phyloP scores from a whole-genome alignment of 2,888 invertebrate species.

The Schrankia costaestrigalis region DNA sequence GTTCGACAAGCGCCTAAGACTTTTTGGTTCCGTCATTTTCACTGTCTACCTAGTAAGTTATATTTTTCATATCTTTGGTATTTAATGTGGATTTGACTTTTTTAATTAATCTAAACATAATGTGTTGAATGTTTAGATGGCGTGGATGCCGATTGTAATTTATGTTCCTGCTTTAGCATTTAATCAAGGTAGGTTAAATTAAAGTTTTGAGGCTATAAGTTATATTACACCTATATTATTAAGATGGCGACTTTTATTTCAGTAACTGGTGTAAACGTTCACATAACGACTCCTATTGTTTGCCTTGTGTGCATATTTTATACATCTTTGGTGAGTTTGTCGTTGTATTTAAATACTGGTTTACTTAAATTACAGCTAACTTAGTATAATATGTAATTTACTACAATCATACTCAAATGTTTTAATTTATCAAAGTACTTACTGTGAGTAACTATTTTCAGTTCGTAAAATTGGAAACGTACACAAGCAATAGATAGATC shows the following conservation, averaged over 20 bases:
- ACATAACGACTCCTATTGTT: constrained; percentile 86
- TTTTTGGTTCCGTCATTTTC: constrained; percentile 84
- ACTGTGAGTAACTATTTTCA: too few relatives aligned
- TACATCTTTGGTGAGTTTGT: constrained; percentile 84
- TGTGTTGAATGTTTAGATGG: constrained; percentile 65
- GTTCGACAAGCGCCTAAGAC: constrained; percentile 82
- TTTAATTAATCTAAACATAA: not conserved
- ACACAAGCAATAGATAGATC: too few relatives aligned
- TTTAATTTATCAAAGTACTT: too few relatives aligned
- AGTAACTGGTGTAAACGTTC: constrained; percentile 89
- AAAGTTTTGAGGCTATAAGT: not conserved
- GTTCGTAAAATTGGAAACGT: too few relatives aligned
- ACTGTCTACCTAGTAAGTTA: constrained; percentile 82
- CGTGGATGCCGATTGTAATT: constrained; percentile 86
- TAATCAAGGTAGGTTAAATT: constrained; percentile 80
- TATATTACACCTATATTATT: not conserved
- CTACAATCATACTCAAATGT: too few relatives aligned
- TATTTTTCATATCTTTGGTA: not conserved
- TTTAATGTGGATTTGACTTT: not conserved
- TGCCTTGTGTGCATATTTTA: constrained; percentile 90
- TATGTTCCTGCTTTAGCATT: constrained; percentile 87
- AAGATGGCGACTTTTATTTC: constrained; percentile 35
- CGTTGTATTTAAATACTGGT: not conserved
- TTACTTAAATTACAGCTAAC: not conserved
- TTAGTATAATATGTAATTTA: not conserved